A percentile compares a stretch with the other conserved stretches of the same genome.
Conservation (phyloP, 92 coral and sea anemone species). For the Blastomussa wellsi region DNA sequence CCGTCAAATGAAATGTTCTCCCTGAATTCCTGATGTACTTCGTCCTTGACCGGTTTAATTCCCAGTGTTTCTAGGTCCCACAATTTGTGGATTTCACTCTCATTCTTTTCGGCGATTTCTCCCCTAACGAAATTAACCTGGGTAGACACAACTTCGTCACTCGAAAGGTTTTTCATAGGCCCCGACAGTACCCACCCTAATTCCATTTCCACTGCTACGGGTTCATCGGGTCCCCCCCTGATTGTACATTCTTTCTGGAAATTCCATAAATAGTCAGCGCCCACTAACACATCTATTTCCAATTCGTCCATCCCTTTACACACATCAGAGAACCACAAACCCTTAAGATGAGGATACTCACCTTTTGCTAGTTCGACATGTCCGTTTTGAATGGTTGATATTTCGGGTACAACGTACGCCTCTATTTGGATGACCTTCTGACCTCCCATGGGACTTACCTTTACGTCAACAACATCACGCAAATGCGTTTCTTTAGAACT, state of each 20-base stretch:
- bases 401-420: conserved; percentile 55
- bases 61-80: conserved; percentile 64
- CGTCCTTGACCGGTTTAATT: conserved; percentile 27
- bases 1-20: too few relatives aligned
- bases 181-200: too few relatives aligned
- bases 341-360: conserved; percentile 30
- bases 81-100: conserved; percentile 27
- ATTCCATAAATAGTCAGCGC: conserved; percentile 58
- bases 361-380: conserved; percentile 39
- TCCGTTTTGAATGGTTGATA: conserved; percentile 27
- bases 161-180: conserved; percentile 2
- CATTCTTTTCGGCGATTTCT: neutral
- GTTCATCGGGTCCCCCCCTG: too few relatives aligned
- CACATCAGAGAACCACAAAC: conserved; percentile 58
- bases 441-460: conserved; percentile 37
- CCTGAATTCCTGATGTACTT: conserved; percentile 37
- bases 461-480: conserved; percentile 42
- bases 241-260: conserved; percentile 44
- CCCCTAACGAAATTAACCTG: conserved; percentile 17
- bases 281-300: conserved; percentile 52
- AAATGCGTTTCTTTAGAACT: neutral
- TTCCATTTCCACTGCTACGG: too few relatives aligned
- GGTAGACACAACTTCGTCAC: conserved; percentile 6
- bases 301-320: conserved; percentile 21
- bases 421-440: conserved; percentile 29